A percentile compares a stretch with the other conserved stretches of the same genome.
These are phyloP conservation scores for Syngnathus rostellatus DNA, from an alignment of 2,797 vertebrate species.

Conservation along the genomic window DNA sequence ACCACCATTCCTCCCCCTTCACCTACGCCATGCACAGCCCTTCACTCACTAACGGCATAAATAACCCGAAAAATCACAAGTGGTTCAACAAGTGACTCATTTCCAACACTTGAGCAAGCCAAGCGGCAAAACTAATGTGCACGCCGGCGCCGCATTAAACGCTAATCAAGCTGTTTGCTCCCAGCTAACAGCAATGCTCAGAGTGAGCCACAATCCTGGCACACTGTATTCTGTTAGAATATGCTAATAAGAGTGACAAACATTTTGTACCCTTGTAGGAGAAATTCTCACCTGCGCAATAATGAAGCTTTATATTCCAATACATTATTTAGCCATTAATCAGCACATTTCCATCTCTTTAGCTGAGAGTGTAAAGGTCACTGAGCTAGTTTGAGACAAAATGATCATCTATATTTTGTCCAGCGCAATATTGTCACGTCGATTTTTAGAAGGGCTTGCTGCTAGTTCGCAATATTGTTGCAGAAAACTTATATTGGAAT, in stretches of 20 bases:
- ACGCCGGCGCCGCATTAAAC: too few species aligned
- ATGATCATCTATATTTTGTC: slow-evolving; percentile 3
- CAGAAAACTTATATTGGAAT: slow-evolving; percentile 25
- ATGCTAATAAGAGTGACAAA: slow-evolving; percentile 1
- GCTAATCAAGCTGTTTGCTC: too few species aligned
- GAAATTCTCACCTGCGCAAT: slow-evolving; percentile 1
- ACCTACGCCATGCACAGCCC: too few species aligned
- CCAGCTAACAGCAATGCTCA: too few species aligned
- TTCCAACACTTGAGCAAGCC: too few species aligned
- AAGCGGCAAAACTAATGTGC: too few species aligned
- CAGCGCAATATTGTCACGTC: slow-evolving; percentile 11
- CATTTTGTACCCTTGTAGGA: background rate
- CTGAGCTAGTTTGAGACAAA: slow-evolving; percentile 1
- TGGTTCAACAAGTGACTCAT: too few species aligned
- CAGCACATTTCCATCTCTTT: background rate
- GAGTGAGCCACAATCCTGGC: background rate
- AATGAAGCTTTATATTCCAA: background rate
- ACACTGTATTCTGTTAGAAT: background rate
- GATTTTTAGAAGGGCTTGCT: slow-evolving; percentile 2
- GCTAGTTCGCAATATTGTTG: background rate
- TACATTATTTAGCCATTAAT: slow-evolving; percentile 2
- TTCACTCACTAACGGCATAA: too few species aligned
- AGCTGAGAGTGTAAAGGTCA: background rate
- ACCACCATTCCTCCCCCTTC: too few species aligned
- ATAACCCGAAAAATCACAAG: too few species aligned